phyloP scores from a whole-genome alignment of 2,797 vertebrate species.

The Ataeniobius toweri region DNA sequence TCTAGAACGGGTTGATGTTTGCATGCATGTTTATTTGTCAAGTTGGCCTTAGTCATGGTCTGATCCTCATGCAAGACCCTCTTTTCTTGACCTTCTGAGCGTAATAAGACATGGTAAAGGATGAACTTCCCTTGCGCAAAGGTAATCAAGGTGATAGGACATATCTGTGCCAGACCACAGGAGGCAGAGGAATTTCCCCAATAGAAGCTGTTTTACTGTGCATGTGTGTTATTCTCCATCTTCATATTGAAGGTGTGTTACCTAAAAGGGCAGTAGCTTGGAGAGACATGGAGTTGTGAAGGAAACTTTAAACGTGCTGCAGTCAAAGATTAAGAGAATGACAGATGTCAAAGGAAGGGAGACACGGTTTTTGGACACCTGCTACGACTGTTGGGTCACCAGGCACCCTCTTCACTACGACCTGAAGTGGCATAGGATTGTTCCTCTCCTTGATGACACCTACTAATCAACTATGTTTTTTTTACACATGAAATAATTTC shows the following conservation, averaged over 20 bases:
- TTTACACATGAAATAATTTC: slow-evolving; percentile 47
- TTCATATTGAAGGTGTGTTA: slow-evolving; percentile 89
- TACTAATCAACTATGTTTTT: slow-evolving; percentile 54
- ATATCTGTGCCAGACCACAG: slow-evolving; percentile 38
- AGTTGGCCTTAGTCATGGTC: slow-evolving; percentile 61
- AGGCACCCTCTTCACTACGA: slow-evolving; percentile 49
- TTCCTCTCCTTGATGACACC: slow-evolving; percentile 57
- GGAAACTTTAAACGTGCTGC: slow-evolving; percentile 33
- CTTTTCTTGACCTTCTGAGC: slow-evolving; percentile 51
- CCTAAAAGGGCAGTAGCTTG: slow-evolving; percentile 74
- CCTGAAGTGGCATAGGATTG: slow-evolving; percentile 69
- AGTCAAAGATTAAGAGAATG: slow-evolving; percentile 53
- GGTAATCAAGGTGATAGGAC: slow-evolving; percentile 22
- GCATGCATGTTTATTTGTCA: slow-evolving; percentile 77
- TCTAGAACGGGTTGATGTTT: slow-evolving; percentile 69
- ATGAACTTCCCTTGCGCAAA: slow-evolving; percentile 36
- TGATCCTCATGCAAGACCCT: slow-evolving; percentile 47
- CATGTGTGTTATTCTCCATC: slow-evolving; percentile 75
- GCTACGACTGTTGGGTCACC: slow-evolving; percentile 51
- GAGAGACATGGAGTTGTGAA: slow-evolving; percentile 57
- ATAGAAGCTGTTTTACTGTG: slow-evolving; percentile 68
- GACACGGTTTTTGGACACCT: slow-evolving; percentile 47
- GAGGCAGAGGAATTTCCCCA: slow-evolving; percentile 52
- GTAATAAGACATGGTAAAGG: slow-evolving; percentile 43
- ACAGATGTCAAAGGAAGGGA: slow-evolving; percentile 49